Conservation (phyloP, 2,113 vertebrate species). For the Cercopithecus mona region DNA sequence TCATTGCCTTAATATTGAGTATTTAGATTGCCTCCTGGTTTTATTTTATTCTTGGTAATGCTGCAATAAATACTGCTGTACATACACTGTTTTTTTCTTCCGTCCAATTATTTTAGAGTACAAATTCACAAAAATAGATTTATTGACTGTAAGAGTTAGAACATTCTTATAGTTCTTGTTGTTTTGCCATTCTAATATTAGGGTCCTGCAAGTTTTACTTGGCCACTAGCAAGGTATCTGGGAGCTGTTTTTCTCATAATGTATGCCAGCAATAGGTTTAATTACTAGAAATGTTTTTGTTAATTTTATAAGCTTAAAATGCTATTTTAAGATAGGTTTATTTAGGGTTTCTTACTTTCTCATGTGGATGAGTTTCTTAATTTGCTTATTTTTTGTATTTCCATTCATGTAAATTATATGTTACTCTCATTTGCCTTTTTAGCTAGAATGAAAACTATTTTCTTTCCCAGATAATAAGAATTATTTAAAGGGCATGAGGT, state of each 20-base stretch:
- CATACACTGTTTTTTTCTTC: conserved; percentile 27
- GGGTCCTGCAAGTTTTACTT: conserved; percentile 2
- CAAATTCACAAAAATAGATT: conserved; percentile 46
- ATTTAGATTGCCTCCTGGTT: conserved; percentile 41
- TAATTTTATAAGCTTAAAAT: conserved; percentile 46
- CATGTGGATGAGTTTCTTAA: conserved; percentile 22
- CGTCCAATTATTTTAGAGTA: conserved; percentile 48
- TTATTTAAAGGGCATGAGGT: neutral
- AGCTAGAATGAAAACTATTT: neutral
- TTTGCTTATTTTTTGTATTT: conserved; percentile 52
- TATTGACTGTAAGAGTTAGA: conserved; percentile 2
- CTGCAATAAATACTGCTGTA: conserved; percentile 14
- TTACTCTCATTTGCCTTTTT: neutral
- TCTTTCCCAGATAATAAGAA: neutral
- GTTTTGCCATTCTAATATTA: conserved; percentile 33
- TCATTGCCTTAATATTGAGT: conserved; percentile 25
- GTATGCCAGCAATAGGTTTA: conserved; percentile 37
- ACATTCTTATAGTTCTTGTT: neutral
- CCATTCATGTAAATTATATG: neutral
- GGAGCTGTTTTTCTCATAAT: neutral
- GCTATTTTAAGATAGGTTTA: conserved; percentile 3
- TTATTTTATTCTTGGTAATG: conserved; percentile 58
- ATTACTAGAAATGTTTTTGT: conserved; percentile 30
- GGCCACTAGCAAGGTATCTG: neutral
- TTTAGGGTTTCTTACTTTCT: neutral